Evolutionary conservation across 2,888 invertebrate species (phyloP), one percentile per base, ranked within the genome.

Genomic region (Morpho achilles): DNA sequence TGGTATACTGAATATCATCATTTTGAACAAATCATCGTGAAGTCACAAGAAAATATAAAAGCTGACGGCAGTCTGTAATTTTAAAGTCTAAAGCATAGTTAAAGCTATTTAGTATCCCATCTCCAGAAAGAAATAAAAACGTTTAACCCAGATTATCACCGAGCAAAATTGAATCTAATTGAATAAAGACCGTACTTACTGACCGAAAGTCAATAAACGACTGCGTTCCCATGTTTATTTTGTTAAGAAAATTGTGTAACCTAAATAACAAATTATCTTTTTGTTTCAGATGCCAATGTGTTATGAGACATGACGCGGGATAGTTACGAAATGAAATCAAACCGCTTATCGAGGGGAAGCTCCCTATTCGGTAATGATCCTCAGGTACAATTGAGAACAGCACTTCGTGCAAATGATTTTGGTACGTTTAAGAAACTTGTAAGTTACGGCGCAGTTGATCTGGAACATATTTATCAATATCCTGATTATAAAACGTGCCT

Each of bases 401-500:
- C 91, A 4, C 82, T 93, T 8, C 83, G 88, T 60, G 80, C 80
- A n/a, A 91, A 92, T 66, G 91, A 93, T 67, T 78, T 77, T 39
- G 73, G 80, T 8, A 87, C 87, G n/a, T 92, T 93, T 69, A 84
- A 85, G 68, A 88, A 88, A 68, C 77, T 92, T 16, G 80, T 92
- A 32, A 73, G 77, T 59, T 83, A 83, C 61, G 87, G 89, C 50
- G 80, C 84, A 32, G 83, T 91, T 8, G 86, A 94, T 61, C 72
- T 93, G 3, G 91, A 93, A 68, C 73, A 91, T 69, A 84, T 91
- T 46, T 93, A 93, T 66, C 87, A 88, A 23, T 85, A 92, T 61
- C 93, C 92, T 1, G 88, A 92, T 64, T 84, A 92, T 64, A 93
- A 93, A 73, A 92, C 93, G 1, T 92, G 92, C 62, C 84, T 93